Percentiles rank a stretch among this genome's conserved stretches.
Evolutionary conservation across 2,113 vertebrate genomes (phyloP).

Genomic region (Labeo rohita): DNA sequence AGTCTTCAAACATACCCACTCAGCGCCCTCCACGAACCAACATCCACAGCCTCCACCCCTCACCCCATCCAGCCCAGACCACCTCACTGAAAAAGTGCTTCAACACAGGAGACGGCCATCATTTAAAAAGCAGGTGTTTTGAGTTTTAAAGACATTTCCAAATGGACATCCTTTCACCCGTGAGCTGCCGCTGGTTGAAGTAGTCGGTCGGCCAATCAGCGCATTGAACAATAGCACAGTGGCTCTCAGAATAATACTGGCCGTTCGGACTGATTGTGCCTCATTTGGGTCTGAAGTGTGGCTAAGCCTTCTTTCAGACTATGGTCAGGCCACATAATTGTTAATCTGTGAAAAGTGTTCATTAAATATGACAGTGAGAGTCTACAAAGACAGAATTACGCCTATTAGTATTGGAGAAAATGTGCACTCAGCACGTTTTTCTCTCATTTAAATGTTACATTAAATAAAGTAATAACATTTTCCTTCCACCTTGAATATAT

Average conservation of each 20-base stretch:
- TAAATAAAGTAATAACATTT: background rate
- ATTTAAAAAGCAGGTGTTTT: slow-evolving; percentile 83
- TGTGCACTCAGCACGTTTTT: background rate
- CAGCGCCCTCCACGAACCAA: slow-evolving; percentile 47
- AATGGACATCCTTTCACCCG: slow-evolving; percentile 77
- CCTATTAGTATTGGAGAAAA: slow-evolving; percentile 30
- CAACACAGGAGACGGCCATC: slow-evolving; percentile 71
- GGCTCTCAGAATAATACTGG: slow-evolving; percentile 76
- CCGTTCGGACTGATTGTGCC: slow-evolving; percentile 78
- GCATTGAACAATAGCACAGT: slow-evolving; percentile 74
- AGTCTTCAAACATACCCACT: slow-evolving; percentile 75
- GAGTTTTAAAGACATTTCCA: slow-evolving; percentile 74
- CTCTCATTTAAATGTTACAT: background rate
- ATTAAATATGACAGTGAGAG: slow-evolving; percentile 61
- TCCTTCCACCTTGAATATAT: background rate
- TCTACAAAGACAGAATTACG: slow-evolving; percentile 46
- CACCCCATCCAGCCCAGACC: slow-evolving; percentile 67
- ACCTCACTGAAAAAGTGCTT: slow-evolving; percentile 72
- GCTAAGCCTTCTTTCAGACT: slow-evolving; percentile 50
- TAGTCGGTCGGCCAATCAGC: slow-evolving; percentile 75
- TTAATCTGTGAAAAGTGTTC: slow-evolving; percentile 51
- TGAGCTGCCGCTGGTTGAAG: slow-evolving; percentile 73
- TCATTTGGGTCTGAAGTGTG: slow-evolving; percentile 54
- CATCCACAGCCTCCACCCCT: slow-evolving; percentile 48
- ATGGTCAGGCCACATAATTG: slow-evolving; percentile 55